Conservation (phyloP, 2,113 vertebrate genomes). For the Dolichallabes microphthalmus region DNA sequence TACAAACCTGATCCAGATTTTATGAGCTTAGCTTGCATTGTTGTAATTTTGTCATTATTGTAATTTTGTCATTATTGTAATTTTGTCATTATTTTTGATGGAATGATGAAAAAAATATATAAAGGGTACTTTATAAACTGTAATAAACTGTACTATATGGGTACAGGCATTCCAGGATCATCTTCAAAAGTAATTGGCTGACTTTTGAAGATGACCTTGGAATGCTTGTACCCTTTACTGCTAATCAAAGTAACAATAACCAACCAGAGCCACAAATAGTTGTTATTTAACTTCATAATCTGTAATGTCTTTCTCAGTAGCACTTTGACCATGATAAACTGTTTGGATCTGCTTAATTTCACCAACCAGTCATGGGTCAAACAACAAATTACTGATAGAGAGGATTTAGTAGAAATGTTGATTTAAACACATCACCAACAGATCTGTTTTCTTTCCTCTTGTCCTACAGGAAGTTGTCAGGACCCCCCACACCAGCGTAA, state of each 20-base stretch:
- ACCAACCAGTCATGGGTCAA: conserved; percentile 51
- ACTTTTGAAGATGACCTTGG: conserved; percentile 5
- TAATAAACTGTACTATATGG: too few species aligned
- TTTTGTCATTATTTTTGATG: conserved; percentile 2
- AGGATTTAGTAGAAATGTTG: conserved; percentile 61
- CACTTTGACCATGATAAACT: conserved; percentile 67
- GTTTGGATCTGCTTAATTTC: conserved; percentile 69
- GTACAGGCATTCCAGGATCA: too few species aligned
- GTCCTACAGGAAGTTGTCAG: conserved; percentile 15
- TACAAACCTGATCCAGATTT: too few species aligned
- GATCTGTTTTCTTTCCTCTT: conserved; percentile 62
- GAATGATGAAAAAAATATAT: neutral
- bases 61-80: neutral
- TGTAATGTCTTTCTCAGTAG: conserved; percentile 62
- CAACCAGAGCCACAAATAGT: conserved; percentile 45
- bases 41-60: neutral
- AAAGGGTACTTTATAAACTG: too few species aligned
- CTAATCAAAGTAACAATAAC: conserved; percentile 58
- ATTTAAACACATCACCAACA: conserved; percentile 66
- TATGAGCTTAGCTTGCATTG: neutral
- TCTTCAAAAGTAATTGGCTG: too few species aligned
- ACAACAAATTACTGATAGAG: conserved; percentile 56
- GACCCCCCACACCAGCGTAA: conserved; percentile 8
- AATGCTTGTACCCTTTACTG: conserved; percentile 32
- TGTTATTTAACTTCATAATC: conserved; percentile 38